Percentiles rank a stretch among this genome's conserved stretches.
Conservation (phyloP, 2,113 vertebrate genomes). For the Tympanuchus pallidicinctus region DNA sequence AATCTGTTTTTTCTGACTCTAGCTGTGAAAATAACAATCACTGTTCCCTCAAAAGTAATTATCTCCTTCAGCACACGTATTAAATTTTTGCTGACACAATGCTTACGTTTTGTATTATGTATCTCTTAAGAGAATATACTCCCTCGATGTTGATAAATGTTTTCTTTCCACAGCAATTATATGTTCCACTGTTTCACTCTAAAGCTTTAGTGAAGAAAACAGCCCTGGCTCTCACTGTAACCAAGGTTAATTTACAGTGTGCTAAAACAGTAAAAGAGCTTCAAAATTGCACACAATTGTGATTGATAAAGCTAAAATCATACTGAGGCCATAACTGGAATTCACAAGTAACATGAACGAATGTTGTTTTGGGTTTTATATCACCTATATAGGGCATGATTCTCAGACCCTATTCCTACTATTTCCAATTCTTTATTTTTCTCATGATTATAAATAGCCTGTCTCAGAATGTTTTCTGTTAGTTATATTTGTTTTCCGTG, state of each 20-base stretch:
- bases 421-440: neutral
- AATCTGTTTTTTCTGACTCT: neutral
- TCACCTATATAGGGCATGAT: neutral
- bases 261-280: neutral
- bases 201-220: neutral
- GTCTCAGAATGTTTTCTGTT: neutral
- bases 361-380: neutral
- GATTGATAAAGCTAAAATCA: neutral
- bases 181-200: neutral
- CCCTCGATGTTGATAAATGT: neutral
- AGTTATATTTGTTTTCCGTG: conserved; percentile 23
- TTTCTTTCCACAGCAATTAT: neutral
- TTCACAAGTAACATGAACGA: neutral
- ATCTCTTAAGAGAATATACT: neutral
- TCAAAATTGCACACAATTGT: neutral
- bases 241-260: neutral
- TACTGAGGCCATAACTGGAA: neutral
- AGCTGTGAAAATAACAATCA: neutral
- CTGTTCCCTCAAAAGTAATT: neutral
- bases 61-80: neutral
- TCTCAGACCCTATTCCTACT: neutral
- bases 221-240: neutral
- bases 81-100: neutral
- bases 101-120: neutral
- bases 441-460: neutral